Evolutionary conservation across 2,113 vertebrate genomes (phyloP).

Genomic region (Micronisus gabar): DNA sequence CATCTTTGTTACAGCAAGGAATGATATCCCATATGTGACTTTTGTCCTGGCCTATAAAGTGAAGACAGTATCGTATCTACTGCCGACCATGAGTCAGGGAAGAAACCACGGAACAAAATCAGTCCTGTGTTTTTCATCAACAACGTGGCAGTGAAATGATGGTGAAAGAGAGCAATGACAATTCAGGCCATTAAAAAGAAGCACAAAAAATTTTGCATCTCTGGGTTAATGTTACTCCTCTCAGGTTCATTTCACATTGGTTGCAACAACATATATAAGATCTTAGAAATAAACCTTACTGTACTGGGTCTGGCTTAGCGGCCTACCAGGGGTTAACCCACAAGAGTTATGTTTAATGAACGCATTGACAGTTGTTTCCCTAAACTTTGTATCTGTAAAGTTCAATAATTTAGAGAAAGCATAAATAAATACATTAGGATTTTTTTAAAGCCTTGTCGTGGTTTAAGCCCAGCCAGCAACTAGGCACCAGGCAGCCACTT

Average conservation of each 20-base stretch:
- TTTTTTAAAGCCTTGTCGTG: background rate
- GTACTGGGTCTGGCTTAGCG: background rate
- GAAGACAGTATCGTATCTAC: background rate
- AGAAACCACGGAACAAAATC: background rate
- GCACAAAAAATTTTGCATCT: background rate
- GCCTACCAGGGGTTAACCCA: background rate
- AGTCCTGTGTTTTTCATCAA: background rate
- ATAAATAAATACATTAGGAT: background rate
- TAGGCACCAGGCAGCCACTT: too few species aligned
- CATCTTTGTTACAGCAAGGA: background rate
- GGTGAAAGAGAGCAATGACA: background rate
- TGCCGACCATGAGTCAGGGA: background rate
- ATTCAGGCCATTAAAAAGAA: slow-evolving; percentile 2
- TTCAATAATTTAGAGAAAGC: background rate
- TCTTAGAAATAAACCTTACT: background rate
- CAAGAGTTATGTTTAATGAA: background rate
- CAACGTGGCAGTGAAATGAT: background rate
- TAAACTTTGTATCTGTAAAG: background rate
- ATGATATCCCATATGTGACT: background rate
- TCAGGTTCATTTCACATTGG: background rate
- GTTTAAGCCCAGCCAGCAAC: too few species aligned
- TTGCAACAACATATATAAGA: background rate
- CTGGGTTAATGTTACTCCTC: background rate
- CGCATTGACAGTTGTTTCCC: background rate
- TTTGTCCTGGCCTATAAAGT: background rate